Percentiles rank a stretch among this genome's conserved stretches.
Conservation (phyloP, 2,797 vertebrate species). For the Dermochelys coriacea region DNA sequence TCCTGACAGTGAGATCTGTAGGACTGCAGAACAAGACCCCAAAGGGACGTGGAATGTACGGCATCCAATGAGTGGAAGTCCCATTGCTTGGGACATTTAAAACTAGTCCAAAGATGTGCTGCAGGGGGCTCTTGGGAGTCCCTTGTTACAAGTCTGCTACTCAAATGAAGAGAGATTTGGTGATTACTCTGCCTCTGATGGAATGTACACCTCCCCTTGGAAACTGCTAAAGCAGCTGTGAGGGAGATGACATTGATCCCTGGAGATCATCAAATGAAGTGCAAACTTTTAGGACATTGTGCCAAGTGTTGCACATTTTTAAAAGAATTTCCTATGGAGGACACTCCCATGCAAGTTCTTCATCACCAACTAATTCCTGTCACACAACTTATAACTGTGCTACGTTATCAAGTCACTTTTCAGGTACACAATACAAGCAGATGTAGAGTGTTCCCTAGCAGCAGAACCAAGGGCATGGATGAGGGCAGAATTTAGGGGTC, state of each 20-base stretch:
- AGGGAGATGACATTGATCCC: constrained; percentile 3
- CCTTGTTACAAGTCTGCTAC: neutral
- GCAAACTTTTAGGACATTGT: neutral
- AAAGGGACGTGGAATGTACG: neutral
- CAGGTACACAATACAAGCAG: neutral
- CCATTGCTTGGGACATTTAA: neutral
- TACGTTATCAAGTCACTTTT: neutral
- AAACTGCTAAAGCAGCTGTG: neutral
- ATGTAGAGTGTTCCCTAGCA: neutral
- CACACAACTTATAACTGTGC: neutral
- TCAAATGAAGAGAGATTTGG: neutral
- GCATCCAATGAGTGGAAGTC: neutral
- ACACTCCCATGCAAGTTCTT: neutral
- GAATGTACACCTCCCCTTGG: neutral
- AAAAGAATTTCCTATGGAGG: neutral
- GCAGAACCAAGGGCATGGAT: neutral
- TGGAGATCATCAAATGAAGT: neutral
- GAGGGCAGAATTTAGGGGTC: neutral
- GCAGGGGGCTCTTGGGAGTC: neutral
- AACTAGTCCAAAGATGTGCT: neutral
- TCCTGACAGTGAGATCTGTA: neutral
- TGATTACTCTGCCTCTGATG: neutral
- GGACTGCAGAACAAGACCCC: neutral
- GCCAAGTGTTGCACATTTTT: neutral
- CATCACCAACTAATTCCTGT: neutral